Evolutionary conservation across 2,888 invertebrate genomes (phyloP), one percentile per base, ranked within the genome.

Genomic region (Prosapia bicincta): DNA sequence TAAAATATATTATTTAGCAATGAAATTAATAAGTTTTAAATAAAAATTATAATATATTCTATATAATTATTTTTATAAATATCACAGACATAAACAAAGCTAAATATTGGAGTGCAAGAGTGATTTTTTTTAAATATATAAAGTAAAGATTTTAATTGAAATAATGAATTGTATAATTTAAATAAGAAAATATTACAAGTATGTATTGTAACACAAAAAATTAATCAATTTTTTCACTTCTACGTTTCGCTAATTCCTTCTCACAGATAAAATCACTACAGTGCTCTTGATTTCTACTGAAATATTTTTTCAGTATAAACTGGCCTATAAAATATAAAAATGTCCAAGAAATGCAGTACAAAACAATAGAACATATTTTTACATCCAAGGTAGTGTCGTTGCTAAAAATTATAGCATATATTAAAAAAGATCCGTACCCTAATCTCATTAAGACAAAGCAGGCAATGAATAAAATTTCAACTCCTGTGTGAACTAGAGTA

Each of bases 391-490:
- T 71, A 1, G 76, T 71, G n/a, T 73, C 76, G 54, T 86, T 84
- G 69, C 38, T 67, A 1, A 20, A 24, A 15, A 69, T 15, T 1
- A 72, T 85, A 77, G 84, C 83, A 79, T 83, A 83, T 15, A 87
- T 81, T n/a, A 88, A 81, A 79, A 86, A 86, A 0, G 87, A 86
- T 23, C 90, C 90, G 26, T 89, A 80, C 0, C 88, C 75, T 0
- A 89, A 87, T 23, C 90, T 85, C 43, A 89, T 82, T 0, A 83
- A 26, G 10, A 89, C 78, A 80, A 90, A 90, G 69, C 86, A 76
- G 69, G 78, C 24, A 32, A 90, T 83, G 80, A 89, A 90, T 5
- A 83, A 73, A 26, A 86, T 79, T 82, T 90, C 90, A 7, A 88
- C 85, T 10, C 85, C 66, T 6, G 83, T 82, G 81, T 85, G 89